Percentiles rank a stretch among this genome's conserved stretches.
Evolutionary conservation across 2,113 vertebrate species (phyloP).

Genomic region (Hippolais icterina): DNA sequence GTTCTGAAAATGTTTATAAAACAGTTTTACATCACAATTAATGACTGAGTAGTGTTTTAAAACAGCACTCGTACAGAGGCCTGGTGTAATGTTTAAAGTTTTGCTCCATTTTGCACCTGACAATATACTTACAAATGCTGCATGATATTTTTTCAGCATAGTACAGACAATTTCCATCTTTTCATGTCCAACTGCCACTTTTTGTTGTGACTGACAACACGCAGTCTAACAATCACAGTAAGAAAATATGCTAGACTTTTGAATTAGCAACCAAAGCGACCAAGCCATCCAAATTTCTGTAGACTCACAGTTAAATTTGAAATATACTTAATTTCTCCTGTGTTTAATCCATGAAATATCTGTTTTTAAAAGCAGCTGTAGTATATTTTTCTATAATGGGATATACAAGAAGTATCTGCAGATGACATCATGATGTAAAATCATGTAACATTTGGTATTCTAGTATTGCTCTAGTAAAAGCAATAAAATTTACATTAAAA

Average conservation of each 20-base stretch:
- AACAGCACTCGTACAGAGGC: not conserved
- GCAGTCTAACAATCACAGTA: not conserved
- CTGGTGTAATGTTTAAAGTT: not conserved
- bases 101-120: not conserved
- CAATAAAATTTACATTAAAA: not conserved
- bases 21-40: not conserved
- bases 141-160: not conserved
- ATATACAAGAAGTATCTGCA: not conserved
- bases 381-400: not conserved
- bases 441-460: not conserved
- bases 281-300: not conserved
- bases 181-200: not conserved
- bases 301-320: not conserved
- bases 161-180: not conserved
- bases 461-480: not conserved
- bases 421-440: not conserved
- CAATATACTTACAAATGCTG: not conserved
- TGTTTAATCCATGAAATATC: not conserved
- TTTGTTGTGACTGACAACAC: not conserved
- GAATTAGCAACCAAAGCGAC: not conserved
- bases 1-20: not conserved
- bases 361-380: not conserved
- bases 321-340: not conserved
- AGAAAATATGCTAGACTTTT: not conserved
- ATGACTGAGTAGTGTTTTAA: not conserved